Evolutionary conservation across 2,113 vertebrate genomes (phyloP), one percentile per base, ranked within the genome.

Genomic region (Ivindomyrus marchei): DNA sequence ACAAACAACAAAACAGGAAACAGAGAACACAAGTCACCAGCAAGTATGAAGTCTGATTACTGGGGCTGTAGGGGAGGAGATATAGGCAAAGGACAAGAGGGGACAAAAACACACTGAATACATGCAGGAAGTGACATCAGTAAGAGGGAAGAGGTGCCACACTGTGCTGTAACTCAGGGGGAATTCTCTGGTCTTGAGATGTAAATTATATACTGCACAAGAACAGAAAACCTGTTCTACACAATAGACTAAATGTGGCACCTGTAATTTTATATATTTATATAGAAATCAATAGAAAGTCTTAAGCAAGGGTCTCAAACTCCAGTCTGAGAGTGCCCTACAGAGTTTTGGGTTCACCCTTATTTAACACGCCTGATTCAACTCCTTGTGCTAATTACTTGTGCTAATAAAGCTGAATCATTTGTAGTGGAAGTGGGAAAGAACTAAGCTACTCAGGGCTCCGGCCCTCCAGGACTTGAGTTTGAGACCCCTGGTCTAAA

Each of bases 1-100:
- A 85, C 17, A 21, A 45, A 15, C 6, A 70, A 47, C 62, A 74
- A 36, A 86, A 50, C 84, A 90, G 89, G 84, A 90, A 87, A 70
- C 53, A n/a, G 13, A 50, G 10, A 52, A 31, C 62, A 46, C 27
- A 87, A 50, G 84, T 87, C 45, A 52, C 4, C 58, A 24, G 36
- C 15, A 80, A 80, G n/a, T 46, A 74, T 58, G 85, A 86, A 77
- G 45, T 70, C 10, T 87, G 89, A 74, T 74, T 39, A 85, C n/a
- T 47, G 21, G 7, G 45, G 15, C 45, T 39, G 31, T 17, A 39
- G 11, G 31, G 70, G 70, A 77, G 31, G 70, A 77, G 27, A 66
- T 27, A 10, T 31, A 66, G 62, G n/a, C n/a, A 66, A 39, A 77
- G 70, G 15, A 77, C 0, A 5, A 39, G 70, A 39, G 36, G 31